Conservation (phyloP, 2,888 invertebrate species). For the Actias luna region DNA sequence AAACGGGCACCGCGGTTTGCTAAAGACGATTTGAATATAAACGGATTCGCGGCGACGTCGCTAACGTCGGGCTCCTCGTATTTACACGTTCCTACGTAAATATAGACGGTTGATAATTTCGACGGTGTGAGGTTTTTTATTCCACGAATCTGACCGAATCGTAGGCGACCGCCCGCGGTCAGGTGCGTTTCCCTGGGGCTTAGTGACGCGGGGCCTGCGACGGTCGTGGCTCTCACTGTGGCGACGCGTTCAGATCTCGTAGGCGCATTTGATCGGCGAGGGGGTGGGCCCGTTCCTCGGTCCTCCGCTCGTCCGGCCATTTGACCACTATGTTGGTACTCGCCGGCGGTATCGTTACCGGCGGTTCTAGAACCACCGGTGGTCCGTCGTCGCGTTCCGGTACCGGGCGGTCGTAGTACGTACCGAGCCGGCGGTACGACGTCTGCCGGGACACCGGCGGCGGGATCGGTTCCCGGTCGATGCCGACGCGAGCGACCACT, state of each 20-base stretch:
- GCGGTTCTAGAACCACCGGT: slow-evolving; percentile 69
- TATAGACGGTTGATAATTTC: slow-evolving; percentile 47
- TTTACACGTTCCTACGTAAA: slow-evolving; percentile 26
- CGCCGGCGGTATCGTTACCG: slow-evolving; percentile 64
- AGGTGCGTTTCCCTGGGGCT: too few species aligned
- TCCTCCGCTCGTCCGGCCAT: slow-evolving; percentile 63
- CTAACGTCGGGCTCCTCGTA: neutral
- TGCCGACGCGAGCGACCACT: slow-evolving; percentile 53
- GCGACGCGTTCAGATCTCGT: slow-evolving; percentile 59
- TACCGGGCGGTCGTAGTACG: slow-evolving; percentile 63
- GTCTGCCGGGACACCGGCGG: slow-evolving; percentile 48
- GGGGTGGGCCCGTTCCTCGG: slow-evolving; percentile 51
- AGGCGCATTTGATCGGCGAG: slow-evolving; percentile 63
- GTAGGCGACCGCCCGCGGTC: slow-evolving; percentile 54
- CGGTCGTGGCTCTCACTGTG: slow-evolving; percentile 52
- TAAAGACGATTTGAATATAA: neutral
- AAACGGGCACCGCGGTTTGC: neutral
- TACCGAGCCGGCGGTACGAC: slow-evolving; percentile 59
- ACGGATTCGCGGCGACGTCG: neutral
- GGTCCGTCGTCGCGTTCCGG: slow-evolving; percentile 63
- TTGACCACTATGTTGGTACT: slow-evolving; percentile 64
- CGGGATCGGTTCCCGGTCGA: slow-evolving; percentile 33
- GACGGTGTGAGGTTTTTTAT: slow-evolving; percentile 48
- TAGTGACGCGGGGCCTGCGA: slow-evolving; percentile 19
- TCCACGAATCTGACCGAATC: slow-evolving; percentile 51